Base-by-base conservation (phyloP, 2,797 vertebrate genomes). In the Enteromius treurensis region DNA sequence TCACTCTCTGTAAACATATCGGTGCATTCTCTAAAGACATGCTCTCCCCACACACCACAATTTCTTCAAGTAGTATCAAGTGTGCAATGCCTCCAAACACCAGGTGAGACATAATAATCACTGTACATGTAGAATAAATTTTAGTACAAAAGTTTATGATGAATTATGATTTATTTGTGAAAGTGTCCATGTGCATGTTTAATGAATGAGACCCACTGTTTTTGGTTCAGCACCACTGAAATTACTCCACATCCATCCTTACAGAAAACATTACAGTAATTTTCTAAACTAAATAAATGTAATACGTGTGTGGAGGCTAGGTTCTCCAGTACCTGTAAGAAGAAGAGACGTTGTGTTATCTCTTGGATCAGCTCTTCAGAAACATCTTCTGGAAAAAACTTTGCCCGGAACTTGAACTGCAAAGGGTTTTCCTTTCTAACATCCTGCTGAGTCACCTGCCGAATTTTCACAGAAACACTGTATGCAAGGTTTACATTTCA, bases 331-430 rank as follows among this genome's bases (percentile, higher is more conserved):
- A 98, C 97, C 97, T 98, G 97, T 85, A 99, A 92, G 93, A 99
- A 99, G 93, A 99, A 99, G 81, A 99, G 97, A 91, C 95, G 96
- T 91, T 98, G 97, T 14, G 97, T 98, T 91, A 98, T 97, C 89
- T 98, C 97, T 91, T 98, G 97, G 92, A 98, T 98, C 60, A 98
- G 94, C 81, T 98, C 97, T 90, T 98, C 97, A 11, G 97, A 98
- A 68, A 98, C 97, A 76, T 98, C 98, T 91, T 99, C 97, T 3
- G 97, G 97, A 90, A 99, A 99, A 92, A 99, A 99, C 90, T 99
- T 99, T 87, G 97, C 96, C 90, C 97, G 95, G 91, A 99, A 98
- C 84, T 98, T 99, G 89, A 99, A 99, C 91, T 98, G 97, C 86
- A 99, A 92, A 68, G 98, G 98, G 90, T 97, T 99, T 90, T 98